Conservation (phyloP, 2,113 vertebrate genomes). For the Prunella himalayana region DNA sequence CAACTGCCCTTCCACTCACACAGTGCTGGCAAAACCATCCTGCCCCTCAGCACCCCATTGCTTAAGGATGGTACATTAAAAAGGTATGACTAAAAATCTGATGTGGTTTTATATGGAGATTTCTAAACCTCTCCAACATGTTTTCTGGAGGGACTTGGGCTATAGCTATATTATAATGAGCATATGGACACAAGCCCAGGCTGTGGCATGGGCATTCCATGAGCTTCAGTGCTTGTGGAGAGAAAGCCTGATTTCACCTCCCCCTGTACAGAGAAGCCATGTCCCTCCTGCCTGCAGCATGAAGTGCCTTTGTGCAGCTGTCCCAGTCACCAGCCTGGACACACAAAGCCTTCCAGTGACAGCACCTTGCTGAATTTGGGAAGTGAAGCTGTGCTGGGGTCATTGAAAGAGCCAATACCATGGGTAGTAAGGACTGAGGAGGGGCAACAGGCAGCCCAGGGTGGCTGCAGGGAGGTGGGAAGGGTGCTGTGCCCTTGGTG, state of each 20-base stretch:
- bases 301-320: background rate
- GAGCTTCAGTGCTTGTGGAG: background rate
- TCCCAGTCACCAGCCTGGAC: background rate
- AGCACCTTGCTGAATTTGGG: background rate
- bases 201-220: background rate
- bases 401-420: background rate
- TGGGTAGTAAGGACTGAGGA: background rate
- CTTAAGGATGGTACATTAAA: background rate
- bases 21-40: background rate
- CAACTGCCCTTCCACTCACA: background rate
- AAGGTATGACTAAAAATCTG: background rate
- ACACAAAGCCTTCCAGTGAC: accelerated
- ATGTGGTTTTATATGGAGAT: background rate
- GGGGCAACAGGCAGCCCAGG: background rate
- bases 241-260: background rate
- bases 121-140: background rate
- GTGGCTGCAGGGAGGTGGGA: too few relatives aligned
- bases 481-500: background rate
- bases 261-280: background rate
- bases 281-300: accelerated
- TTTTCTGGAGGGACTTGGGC: background rate
- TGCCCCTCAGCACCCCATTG: background rate
- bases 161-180: background rate
- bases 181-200: background rate
- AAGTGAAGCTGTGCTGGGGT: background rate